These are phyloP conservation scores for Coreoperca whiteheadi DNA, from an alignment of 2,113 vertebrate species.

Conservation along the genomic window DNA sequence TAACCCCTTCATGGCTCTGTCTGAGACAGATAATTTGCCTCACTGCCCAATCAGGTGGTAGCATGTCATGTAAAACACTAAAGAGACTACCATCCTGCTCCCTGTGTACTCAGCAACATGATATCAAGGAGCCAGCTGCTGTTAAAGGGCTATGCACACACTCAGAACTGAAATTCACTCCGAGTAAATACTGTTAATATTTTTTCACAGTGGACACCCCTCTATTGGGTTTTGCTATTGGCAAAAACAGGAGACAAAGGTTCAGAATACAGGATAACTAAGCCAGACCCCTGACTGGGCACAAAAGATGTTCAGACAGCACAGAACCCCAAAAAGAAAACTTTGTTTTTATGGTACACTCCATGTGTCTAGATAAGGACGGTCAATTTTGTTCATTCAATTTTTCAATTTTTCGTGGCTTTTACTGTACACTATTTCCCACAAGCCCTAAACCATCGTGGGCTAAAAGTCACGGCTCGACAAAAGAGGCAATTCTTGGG, in stretches of 20 bases:
- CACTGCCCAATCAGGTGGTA: not conserved
- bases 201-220: too few relatives aligned
- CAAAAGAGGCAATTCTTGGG: too few relatives aligned
- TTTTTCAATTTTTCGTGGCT: too few relatives aligned
- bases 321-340: too few relatives aligned
- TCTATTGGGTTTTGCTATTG: not conserved
- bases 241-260: not conserved
- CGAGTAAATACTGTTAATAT: not conserved
- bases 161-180: not conserved
- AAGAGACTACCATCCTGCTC: conserved; percentile 11
- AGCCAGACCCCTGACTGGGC: too few relatives aligned
- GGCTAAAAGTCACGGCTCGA: too few relatives aligned
- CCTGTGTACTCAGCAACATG: conserved; percentile 30
- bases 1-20: not conserved
- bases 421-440: too few relatives aligned
- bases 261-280: too few relatives aligned
- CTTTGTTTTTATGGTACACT: not conserved
- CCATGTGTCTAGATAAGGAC: not conserved
- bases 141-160: conserved; percentile 9
- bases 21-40: not conserved
- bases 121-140: conserved; percentile 14
- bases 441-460: too few relatives aligned
- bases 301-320: too few relatives aligned
- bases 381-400: not conserved
- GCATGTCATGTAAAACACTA: conserved; percentile 21